A percentile compares a stretch with the other conserved stretches of the same genome.
phyloP scores from a whole-genome alignment of 2,113 vertebrate genomes.

The Microcebus lehilahytsara region DNA sequence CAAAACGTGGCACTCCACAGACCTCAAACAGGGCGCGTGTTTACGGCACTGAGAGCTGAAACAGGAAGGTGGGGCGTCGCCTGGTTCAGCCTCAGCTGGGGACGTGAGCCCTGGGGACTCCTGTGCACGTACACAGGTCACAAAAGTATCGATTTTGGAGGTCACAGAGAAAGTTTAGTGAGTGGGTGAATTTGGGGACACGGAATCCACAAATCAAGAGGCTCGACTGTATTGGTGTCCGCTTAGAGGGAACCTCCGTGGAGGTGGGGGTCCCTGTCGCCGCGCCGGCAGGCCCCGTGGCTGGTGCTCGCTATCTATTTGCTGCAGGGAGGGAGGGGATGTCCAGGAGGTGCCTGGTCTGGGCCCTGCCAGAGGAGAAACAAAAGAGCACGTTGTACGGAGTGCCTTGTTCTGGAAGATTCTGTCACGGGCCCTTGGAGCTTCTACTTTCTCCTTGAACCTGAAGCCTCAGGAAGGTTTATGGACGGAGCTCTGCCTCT shows the following conservation, averaged over 20 bases:
- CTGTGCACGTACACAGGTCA: rapidly evolving
- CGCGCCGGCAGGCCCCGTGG: not conserved
- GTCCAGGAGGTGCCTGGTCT: not conserved
- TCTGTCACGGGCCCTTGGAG: no score
- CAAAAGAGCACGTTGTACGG: not conserved
- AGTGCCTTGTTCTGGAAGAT: rapidly evolving
- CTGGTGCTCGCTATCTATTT: not conserved
- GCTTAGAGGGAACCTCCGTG: not conserved
- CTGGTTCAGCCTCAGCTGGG: rapidly evolving
- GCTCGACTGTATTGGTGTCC: not conserved
- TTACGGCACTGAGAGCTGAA: not conserved
- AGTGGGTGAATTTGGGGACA: not conserved
- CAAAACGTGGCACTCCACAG: not conserved
- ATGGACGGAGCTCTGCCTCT: not conserved
- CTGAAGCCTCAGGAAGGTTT: not conserved
- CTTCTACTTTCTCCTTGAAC: not conserved
- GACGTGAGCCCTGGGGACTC: not conserved
- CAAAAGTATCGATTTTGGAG: not conserved
- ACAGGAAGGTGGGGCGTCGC: not conserved
- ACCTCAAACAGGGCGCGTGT: not conserved
- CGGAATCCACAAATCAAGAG: not conserved
- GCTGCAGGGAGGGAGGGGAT: not conserved
- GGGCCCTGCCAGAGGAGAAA: not conserved
- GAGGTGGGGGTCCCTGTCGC: not conserved
- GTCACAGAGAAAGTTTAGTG: not conserved